Conservation (phyloP, 2,113 vertebrate species). For the Cygnus atratus region DNA sequence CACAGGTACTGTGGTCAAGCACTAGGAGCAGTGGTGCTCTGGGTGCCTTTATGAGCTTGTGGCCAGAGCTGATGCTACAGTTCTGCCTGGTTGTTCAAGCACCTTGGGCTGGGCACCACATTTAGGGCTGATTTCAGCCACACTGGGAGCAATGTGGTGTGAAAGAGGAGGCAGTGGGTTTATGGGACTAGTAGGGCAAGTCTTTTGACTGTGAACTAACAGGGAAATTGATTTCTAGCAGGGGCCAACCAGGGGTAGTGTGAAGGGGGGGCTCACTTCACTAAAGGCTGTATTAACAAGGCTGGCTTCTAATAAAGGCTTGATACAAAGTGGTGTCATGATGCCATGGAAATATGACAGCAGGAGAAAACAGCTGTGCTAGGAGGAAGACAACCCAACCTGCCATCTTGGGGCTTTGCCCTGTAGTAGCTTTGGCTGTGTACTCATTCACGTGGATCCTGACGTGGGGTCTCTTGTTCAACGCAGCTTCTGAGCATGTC, state of each 20-base stretch:
- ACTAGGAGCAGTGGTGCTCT: background rate
- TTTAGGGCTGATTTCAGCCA: background rate
- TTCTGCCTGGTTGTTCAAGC: background rate
- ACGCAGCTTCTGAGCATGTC: background rate
- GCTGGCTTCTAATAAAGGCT: background rate
- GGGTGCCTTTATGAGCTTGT: background rate
- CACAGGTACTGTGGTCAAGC: rapidly evolving
- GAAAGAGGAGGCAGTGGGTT: background rate
- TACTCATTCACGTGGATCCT: background rate
- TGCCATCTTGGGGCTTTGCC: background rate
- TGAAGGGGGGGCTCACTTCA: background rate
- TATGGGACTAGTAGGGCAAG: background rate
- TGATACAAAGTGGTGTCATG: rapidly evolving
- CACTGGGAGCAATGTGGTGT: background rate
- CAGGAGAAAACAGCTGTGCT: background rate
- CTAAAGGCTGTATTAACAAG: background rate
- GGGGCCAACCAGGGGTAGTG: rapidly evolving
- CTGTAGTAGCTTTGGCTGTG: background rate
- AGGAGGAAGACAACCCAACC: background rate
- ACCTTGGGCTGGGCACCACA: background rate
- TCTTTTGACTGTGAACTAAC: too few relatives aligned
- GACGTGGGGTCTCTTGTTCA: background rate
- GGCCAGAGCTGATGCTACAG: background rate
- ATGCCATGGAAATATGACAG: background rate
- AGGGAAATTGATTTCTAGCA: background rate